These are phyloP conservation scores for Neuroscelio doddi DNA, from an alignment of 2,888 invertebrate genomes.

Conservation along the genomic window DNA sequence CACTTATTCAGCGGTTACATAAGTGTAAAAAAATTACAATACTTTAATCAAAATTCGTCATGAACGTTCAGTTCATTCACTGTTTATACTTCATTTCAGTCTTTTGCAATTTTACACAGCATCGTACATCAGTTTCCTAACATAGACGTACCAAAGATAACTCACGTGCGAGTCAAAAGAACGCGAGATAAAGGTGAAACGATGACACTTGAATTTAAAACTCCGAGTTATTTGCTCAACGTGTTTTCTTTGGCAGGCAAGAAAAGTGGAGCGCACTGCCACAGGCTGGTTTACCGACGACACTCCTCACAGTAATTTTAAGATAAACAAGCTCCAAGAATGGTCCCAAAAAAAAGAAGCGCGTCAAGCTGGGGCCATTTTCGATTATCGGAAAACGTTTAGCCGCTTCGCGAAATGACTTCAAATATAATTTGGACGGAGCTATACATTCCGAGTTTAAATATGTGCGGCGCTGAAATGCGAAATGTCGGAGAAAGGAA, in stretches of 20 bases:
- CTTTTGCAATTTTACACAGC: no score
- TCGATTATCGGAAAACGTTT: slow-evolving; percentile 54
- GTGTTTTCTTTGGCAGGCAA: slow-evolving; percentile 44
- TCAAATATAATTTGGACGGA: slow-evolving; percentile 38
- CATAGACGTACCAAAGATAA: no score
- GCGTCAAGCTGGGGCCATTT: slow-evolving; percentile 33
- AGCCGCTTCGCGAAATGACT: slow-evolving; percentile 39
- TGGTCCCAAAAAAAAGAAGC: slow-evolving; percentile 24
- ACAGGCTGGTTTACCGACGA: slow-evolving; percentile 33
- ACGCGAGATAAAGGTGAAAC: slow-evolving; percentile 31
- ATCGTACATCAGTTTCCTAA: no score
- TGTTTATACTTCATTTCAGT: no score
- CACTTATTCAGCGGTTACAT: no score
- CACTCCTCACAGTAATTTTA: slow-evolving; percentile 42
- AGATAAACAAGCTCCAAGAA: slow-evolving; percentile 35
- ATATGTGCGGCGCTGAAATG: slow-evolving; percentile 12
- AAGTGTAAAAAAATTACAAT: no score
- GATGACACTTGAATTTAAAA: slow-evolving; percentile 51
- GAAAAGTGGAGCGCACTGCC: slow-evolving; percentile 31
- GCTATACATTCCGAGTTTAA: slow-evolving; percentile 21
- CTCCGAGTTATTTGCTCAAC: slow-evolving; percentile 47
- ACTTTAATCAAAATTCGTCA: no score
- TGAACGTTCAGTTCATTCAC: no score
- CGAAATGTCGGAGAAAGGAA: slow-evolving; percentile 7
- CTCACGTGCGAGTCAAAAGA: slow-evolving; percentile 20